Base-by-base conservation (phyloP, 2,113 vertebrate genomes). In the Acanthochromis polyacanthus region DNA sequence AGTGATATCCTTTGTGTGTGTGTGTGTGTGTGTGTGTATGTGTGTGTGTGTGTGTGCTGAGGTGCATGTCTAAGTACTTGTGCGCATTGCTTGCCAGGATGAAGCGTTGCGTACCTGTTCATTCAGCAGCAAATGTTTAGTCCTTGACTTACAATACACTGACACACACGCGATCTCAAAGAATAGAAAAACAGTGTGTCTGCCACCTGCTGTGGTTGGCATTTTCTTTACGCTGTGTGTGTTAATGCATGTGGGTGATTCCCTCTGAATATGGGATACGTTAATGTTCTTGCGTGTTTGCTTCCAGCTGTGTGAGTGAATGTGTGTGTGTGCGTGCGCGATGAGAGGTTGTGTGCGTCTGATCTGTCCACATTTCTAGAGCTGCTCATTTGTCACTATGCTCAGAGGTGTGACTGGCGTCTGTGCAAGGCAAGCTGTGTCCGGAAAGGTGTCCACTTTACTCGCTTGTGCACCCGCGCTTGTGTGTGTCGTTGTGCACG, bases 371-470 rank as follows among this genome's bases (percentile, higher is more conserved):
- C 69, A 82, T 90, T 83, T 83, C 79, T 32, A 78, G 72, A 88
- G 82, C 85, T 86, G 63, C 84, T 90, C 85, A 72, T 93, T 90
- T 93, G 89, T 93, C 91, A 91, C 84, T 73, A 59, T 78, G 79
- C 87, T 88, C 90, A 83, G 90, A 90, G 77, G 83, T 85, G 84
- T 59, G 71, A 66, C 66, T 80, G 68, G 67, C 45, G n/a, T 46
- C 75, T 57, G 82, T 69, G 63, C 53, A 22, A 0, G 53, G 68
- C 36, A 62, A 83, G 55, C 79, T 43, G 43, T 60, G 77, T 73
- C 48, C 38, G 57, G 67, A 52, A 65, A 75, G 14, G 38, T 75
- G 53, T 71, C 76, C 17, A 89, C 81, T 82, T 78, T 32, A 15
- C 59, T 15, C 63, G 53, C 71, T 64, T 73, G 71, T 53, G 61